These are phyloP conservation scores for Drosophila sucinea DNA, from an alignment of 1,140 invertebrate genomes.

Conservation along the genomic window DNA sequence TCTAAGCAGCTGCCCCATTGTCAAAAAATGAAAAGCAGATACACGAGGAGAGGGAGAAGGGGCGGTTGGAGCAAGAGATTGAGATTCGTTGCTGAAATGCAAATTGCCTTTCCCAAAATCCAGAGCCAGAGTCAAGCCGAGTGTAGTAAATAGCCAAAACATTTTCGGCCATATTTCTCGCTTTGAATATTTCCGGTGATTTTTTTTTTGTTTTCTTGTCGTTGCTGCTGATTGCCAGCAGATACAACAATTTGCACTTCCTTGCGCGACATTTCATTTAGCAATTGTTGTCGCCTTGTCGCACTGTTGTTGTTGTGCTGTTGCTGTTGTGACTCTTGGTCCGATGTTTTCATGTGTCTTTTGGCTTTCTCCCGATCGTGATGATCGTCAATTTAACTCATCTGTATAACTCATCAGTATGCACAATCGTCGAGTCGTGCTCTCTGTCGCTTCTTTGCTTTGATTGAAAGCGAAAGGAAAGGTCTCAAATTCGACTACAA, in stretches of 20 bases:
- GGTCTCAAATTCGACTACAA: not conserved
- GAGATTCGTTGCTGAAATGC: conserved; percentile 60
- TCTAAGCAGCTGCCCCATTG: conserved; percentile 56
- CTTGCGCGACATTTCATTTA: conserved; percentile 74
- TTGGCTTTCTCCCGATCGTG: conserved; percentile 69
- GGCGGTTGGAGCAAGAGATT: not conserved
- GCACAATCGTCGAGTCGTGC: conserved; percentile 55
- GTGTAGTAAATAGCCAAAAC: conserved; percentile 15
- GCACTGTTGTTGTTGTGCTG: conserved; percentile 12
- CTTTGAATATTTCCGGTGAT: conserved; percentile 60
- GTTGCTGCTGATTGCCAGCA: conserved; percentile 23
- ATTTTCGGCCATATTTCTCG: conserved; percentile 44
- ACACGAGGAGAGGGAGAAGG: not conserved
- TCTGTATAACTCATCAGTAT: conserved; percentile 64
- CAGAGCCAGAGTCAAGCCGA: not conserved
- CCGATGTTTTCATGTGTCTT: conserved; percentile 34
- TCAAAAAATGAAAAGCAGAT: not conserved
- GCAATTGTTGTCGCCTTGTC: conserved; percentile 70
- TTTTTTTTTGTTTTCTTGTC: conserved; percentile 39
- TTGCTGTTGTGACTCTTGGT: not conserved
- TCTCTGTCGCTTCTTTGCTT: conserved; percentile 33
- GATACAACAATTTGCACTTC: conserved; percentile 64
- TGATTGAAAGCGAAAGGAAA: conserved; percentile 75
- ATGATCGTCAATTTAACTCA: conserved; percentile 47
- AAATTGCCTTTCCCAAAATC: conserved; percentile 65